These are phyloP conservation scores for Sericinus montela DNA, from an alignment of 2,888 invertebrate species.

Conservation along the genomic window DNA sequence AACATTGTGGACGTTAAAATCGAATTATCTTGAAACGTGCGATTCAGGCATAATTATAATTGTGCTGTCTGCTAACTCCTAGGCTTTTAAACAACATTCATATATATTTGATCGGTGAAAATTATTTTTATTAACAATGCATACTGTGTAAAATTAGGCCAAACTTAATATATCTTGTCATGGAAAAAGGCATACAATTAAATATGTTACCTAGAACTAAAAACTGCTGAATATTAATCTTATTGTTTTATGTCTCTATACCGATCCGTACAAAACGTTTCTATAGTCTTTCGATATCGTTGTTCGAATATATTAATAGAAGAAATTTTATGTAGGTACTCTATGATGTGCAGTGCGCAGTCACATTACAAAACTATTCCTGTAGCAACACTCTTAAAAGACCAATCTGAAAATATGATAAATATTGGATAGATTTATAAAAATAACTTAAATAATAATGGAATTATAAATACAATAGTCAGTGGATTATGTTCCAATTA, in stretches of 20 bases:
- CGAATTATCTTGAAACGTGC: constrained; percentile 37
- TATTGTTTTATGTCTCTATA: no score
- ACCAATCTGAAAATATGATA: constrained; percentile 68
- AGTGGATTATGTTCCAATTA: constrained; percentile 11
- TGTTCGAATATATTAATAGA: constrained; percentile 55
- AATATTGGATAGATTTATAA: constrained; percentile 12
- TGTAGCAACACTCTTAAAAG: constrained; percentile 74
- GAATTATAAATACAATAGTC: constrained; percentile 13
- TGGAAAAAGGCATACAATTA: constrained; percentile 63
- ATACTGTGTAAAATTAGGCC: constrained; percentile 65
- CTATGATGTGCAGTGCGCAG: constrained; percentile 23
- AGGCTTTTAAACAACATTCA: background rate
- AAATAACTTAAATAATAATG: constrained; percentile 14
- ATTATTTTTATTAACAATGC: no score
- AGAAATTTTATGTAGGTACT: background rate
- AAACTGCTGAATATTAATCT: constrained; percentile 29
- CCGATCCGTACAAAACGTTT: no score
- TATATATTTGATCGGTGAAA: no score
- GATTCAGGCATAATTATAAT: constrained; percentile 1
- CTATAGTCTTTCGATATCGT: constrained; percentile 68
- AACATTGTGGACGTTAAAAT: constrained; percentile 71
- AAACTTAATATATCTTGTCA: constrained; percentile 65
- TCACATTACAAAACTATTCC: constrained; percentile 63
- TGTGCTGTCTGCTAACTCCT: background rate
- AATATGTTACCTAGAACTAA: constrained; percentile 46